Evolutionary conservation across 2,888 invertebrate species (phyloP), one percentile per base, ranked within the genome.

Genomic region (Epirrita christyi): DNA sequence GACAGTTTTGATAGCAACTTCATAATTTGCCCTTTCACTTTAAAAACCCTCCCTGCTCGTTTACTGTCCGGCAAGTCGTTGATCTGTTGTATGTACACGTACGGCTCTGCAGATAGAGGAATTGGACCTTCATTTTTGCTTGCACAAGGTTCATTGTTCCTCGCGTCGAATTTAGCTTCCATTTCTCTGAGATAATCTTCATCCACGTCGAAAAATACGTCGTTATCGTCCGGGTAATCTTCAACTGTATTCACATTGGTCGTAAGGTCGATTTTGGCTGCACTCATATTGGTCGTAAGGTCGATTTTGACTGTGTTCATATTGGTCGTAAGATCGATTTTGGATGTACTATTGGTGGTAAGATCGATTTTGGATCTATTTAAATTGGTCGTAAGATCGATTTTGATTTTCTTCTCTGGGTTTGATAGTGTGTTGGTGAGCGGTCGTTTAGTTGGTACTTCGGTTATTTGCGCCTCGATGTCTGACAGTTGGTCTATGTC

Each of bases 11-110:
- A 92, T 6, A 93, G 68, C 11, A 94, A 75, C 47, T 81, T 86
- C 71, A 92, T 85, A 53, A 94, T 93, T 71, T 93, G 93, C 0
- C 90, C 95, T 71, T 92, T 93, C 0, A 95, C 90, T 63, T 81
- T 93, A 58, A 92, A 93, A 21, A 85, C 89, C 54, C 85, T 92
- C 0, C 87, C 88, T 0, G 64, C 70, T 55, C 76, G 87, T 10
- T 83, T 81, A 8, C 61, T 61, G 0, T 79, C 79, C 29, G 54
- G 66, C 66, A 87, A 65, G 6, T 86, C 84, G 11, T 83, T 83
- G 13, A 93, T 83, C 65, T 92, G 88, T 66, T 87, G 89, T 52
- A 93, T 85, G 66, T 89, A 92, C 3, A 88, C 76, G 57, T 85
- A 93, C 0, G 93, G 93, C 55, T 87, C 83, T 0, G 75, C 27